These are phyloP conservation scores for Microplitis demolitor DNA, from an alignment of 1,140 invertebrate genomes.

Conservation along the genomic window DNA sequence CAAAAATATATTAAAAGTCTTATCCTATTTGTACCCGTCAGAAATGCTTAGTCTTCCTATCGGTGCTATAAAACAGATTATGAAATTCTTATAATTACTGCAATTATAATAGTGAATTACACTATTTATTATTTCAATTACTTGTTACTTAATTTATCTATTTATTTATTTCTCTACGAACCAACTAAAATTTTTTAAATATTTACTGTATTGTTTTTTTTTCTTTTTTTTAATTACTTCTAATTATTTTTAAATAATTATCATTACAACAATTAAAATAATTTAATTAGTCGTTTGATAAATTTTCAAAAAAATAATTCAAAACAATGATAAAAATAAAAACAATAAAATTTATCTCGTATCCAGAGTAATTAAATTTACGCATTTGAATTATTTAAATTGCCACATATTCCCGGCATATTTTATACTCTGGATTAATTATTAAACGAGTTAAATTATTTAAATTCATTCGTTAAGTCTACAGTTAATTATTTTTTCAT, in stretches of 20 bases:
- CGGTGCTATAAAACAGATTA: slow-evolving; percentile 28
- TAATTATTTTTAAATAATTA: neutral
- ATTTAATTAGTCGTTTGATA: neutral
- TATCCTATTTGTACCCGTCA: slow-evolving; percentile 60
- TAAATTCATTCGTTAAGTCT: neutral
- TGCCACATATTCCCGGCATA: slow-evolving; percentile 17
- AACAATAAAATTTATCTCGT: neutral
- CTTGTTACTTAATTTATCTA: too few species aligned
- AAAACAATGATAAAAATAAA: neutral
- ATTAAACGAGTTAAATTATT: neutral
- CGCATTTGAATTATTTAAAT: neutral
- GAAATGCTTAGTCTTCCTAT: slow-evolving; percentile 50
- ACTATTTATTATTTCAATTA: neutral
- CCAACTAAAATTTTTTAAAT: slow-evolving; percentile 4
- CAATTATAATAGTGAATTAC: neutral
- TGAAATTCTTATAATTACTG: slow-evolving; percentile 10
- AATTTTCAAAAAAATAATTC: neutral
- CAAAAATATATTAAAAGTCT: slow-evolving; percentile 25
- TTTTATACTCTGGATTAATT: slow-evolving; percentile 2
- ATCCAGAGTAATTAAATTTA: neutral
- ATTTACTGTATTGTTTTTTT: neutral
- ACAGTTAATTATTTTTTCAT: neutral
- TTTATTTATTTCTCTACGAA: neutral
- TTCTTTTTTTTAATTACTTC: neutral
- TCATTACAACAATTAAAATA: neutral